A percentile compares a stretch with the other conserved stretches of the same genome.
phyloP scores from a whole-genome alignment of 2,113 vertebrate genomes.

The Oryctolagus cuniculus region mOryCun1.1 NC_091449.1:12265501-12266000 shows the following conservation, averaged over 20 bases:
- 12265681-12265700: not conserved
- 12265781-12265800: not conserved
- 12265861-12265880: too few species aligned
- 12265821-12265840: not conserved
- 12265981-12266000: slow-evolving; percentile 28
- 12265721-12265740: not conserved
- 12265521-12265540: not conserved
- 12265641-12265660: slow-evolving; percentile 12
- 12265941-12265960: not conserved
- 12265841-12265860: not conserved
- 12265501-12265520: slow-evolving; percentile 31
- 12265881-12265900: too few species aligned
- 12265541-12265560: slow-evolving; percentile 39
- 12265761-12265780: not conserved
- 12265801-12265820: not conserved
- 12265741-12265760: not conserved
- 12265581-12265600: not conserved
- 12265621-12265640: not conserved
- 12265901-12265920: too few species aligned
- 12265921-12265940: not conserved
- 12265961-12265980: not conserved
- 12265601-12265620: not conserved
- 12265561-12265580: not conserved
- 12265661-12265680: not conserved
- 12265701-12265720: not conserved